Base-by-base conservation (phyloP, 2,888 invertebrate species). In the Caprella mutica region DNA sequence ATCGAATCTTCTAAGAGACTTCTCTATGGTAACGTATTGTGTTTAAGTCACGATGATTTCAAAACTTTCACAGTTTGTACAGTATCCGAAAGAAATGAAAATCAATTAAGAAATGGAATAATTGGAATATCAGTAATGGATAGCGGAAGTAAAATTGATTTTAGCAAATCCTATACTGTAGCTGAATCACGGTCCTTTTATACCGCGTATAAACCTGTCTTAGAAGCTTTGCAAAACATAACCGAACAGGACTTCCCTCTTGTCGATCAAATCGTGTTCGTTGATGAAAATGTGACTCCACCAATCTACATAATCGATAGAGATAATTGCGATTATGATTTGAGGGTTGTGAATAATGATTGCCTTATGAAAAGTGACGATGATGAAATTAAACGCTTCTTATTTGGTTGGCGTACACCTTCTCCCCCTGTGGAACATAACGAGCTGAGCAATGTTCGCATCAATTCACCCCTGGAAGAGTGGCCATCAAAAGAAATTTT, bases 171-270 rank as follows among this genome's bases (percentile, higher is more conserved):
- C 3, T 19, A 44, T 74, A 59, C 65, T 72, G 0, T 79, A 78
- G 78, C 85, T 2, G 86, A 88, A 70, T 82, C 85, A 52, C 81
- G 80, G 51, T 81, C 84, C 0, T 90, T 83, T 71, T 87, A 88
- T 69, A 88, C 88, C 69, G 85, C 88, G 0, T 89, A 88, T 69
- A 77, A 81, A 63, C 81, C 84, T 68, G 84, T 86, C 0, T 73
- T 86, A 53, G 77, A 76, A 65, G 84, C 82, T n/a, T 70, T 90
- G 26, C 79, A 84, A 68, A 72, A 72, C 1, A 77, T 82, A 52
- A 72, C 77, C 30, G 29, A 29, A 29, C 19, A n/a, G 5, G 75
- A 77, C 27, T 77, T 86, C 67, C 84, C 86, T 0, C 80, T 87
- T 79, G 74, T 76, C 48, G 76, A 77, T 57, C 85, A 84, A 69